These are phyloP conservation scores for Falco naumanni DNA, from an alignment of 2,797 vertebrate species.

Conservation along the genomic window DNA sequence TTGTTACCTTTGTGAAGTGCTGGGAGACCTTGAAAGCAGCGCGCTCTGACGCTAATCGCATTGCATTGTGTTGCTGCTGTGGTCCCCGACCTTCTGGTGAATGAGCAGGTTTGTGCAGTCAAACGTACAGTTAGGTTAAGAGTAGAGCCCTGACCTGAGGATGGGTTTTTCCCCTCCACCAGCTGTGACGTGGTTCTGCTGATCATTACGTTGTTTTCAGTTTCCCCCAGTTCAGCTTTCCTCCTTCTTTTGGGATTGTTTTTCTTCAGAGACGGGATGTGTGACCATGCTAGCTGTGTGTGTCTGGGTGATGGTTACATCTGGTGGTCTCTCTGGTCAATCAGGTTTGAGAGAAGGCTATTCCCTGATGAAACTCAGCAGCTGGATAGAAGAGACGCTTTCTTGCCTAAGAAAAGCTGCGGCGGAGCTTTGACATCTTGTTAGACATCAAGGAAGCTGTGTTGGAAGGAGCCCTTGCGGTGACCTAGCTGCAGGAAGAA, in stretches of 20 bases:
- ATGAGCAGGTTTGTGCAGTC: not conserved
- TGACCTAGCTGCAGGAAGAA: not conserved
- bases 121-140: not conserved
- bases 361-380: slow-evolving; percentile 18
- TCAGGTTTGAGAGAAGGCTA: slow-evolving; percentile 32
- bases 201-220: not conserved
- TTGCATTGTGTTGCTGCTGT: not conserved
- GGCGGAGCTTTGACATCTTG: slow-evolving; percentile 24
- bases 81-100: not conserved
- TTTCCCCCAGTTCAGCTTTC: not conserved
- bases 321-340: not conserved
- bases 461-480: slow-evolving; percentile 4
- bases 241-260: not conserved
- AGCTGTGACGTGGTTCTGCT: not conserved
- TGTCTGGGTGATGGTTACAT: not conserved
- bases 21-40: not conserved
- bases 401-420: slow-evolving; percentile 17
- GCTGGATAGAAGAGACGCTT: slow-evolving; percentile 4
- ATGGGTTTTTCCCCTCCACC: not conserved
- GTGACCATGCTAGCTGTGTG: not conserved
- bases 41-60: not conserved
- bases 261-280: not conserved
- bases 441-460: not conserved
- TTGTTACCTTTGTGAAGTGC: not conserved
- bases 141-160: not conserved